Base-by-base conservation (phyloP, 2,888 invertebrate genomes). In the Ellobium chinense region DNA sequence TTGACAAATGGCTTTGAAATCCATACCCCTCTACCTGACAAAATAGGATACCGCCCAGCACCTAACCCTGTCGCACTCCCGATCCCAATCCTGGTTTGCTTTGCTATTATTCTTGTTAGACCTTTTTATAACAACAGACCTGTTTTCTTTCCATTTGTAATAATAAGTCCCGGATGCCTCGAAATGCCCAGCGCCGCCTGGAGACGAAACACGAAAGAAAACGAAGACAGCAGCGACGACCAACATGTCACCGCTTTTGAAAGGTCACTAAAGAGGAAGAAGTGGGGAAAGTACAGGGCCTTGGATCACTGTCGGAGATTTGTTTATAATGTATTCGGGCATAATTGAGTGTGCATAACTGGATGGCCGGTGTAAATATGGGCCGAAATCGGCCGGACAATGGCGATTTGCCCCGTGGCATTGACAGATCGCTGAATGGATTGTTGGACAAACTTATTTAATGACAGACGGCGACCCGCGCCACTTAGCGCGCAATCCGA, bases 341-440 rank as follows among this genome's bases (percentile, higher is more conserved):
- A 63, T 63, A 27, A 63, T 63, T 9, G 63, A 27, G 31, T 29
- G 27, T 31, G 63, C 63, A 63, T 63, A 63, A 63, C 63, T 31
- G 63, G 63, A 63, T 63, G 31, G 31, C 63, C 63, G 46, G n/a
- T 39, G 69, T 24, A 37, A 69, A 69, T 69, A 39, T n/a, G 24
- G 69, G 24, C 36, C 24, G 7, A 24, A 29, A 31, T 24, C 14
- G 54, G 58, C 27, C 21, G 72, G 72, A 39, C 27, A 69, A 18
- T 18, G 27, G 27, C 31, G 39, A 24, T 39, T 24, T 21, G 27
- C 69, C 69, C 29, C 24, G 24, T n/a, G n/a, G 69, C 3, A 7
- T 14, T 69, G 69, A 69, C 69, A 69, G 69, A 69, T 69, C 46
- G 39, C n/a, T 69, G n/a, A 39, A 37, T 39, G 24, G 39, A 27